Base-by-base conservation (phyloP, 2,797 vertebrate species). In the Smutsia temminckii region DNA sequence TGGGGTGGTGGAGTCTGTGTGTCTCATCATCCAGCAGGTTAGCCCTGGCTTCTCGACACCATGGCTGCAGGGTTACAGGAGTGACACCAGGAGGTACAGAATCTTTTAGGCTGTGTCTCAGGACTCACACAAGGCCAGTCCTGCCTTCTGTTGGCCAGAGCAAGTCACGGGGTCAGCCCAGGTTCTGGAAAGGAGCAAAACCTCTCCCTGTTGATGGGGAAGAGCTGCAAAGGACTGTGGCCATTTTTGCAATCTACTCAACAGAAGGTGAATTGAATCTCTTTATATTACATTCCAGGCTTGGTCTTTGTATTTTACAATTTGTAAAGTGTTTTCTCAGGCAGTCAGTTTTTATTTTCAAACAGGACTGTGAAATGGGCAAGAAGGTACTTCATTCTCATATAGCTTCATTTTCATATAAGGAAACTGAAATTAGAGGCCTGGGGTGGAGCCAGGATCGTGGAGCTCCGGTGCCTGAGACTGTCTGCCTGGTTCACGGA, bases 221-320 rank as follows among this genome's bases (percentile, higher is more conserved):
- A 59, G 40, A 40, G 34, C 25, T 9, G 2, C 6, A 12, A 2
- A 14, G 63, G n/a, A 29, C 8, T 8, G 29, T 40, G 78, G 89
- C 3, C 29, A 23, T 6, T 13, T 61, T 40, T 57, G 68, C 13
- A n/a, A 59, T n/a, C 46, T 53, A 1, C 59, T 6, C 9, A 74
- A 40, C 17, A 42, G 55, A 21, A 29, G 8, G 71, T 0, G 8
- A 32, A 61, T 9, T 55, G 11, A 27, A 59, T 13, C 23, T 87
- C 21, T 8, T 64, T 3, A 17, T 0, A 0, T 34, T 18, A 21
- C 12, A 11, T 17, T 14, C 4, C 0, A 0, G 12, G 14, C 34
- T 63, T 32, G 0, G 34, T 71, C 27, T 88, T 79, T 81, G 25
- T 42, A 7, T 21, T 91, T 89, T 3, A 17, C 13, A 61, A 4